A percentile compares a stretch with the other conserved stretches of the same genome.
These are phyloP conservation scores for Nephrotoma guestfalica DNA, from an alignment of 2,888 invertebrate genomes.

Conservation along the genomic window DNA sequence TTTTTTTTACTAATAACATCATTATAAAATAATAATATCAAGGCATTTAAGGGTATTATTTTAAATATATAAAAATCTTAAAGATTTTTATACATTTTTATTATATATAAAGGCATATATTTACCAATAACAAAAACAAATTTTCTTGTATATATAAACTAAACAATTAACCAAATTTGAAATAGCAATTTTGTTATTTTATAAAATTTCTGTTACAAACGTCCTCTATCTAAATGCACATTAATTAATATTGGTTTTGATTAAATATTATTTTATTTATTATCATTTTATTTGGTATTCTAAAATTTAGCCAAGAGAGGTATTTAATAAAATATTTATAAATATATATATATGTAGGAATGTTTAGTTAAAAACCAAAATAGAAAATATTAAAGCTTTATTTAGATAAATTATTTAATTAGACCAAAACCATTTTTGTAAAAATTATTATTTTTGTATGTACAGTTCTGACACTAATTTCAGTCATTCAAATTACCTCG, in stretches of 20 bases:
- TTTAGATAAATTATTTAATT: background rate
- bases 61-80: background rate
- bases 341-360: background rate
- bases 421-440: background rate
- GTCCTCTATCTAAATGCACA: background rate
- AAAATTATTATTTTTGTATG: background rate
- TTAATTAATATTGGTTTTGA: background rate
- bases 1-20: background rate
- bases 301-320: background rate
- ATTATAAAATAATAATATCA: background rate
- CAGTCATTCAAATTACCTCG: background rate
- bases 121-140: background rate
- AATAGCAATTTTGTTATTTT: background rate
- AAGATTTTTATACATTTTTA: background rate
- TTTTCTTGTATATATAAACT: background rate
- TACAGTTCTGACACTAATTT: background rate
- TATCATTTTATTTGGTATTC: background rate
- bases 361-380: background rate
- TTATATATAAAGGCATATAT: background rate
- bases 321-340: background rate
- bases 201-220: background rate
- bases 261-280: background rate
- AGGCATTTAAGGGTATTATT: background rate
- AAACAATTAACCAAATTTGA: background rate
- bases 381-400: background rate